Conservation (phyloP, 2,888 invertebrate species). For the Choristoneura rosaceana region DNA sequence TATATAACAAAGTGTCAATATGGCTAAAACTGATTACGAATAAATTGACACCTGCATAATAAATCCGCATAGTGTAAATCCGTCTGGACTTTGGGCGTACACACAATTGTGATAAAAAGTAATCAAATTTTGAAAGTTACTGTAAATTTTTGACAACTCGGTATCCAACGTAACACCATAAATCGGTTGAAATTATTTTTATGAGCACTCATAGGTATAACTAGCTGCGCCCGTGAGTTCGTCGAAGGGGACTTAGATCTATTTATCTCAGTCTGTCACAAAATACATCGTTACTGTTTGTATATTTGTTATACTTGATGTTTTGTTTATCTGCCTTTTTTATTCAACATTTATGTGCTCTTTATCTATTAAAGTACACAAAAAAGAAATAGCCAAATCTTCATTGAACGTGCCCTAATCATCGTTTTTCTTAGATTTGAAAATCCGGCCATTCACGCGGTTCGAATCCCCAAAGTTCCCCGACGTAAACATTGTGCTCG, state of each 20-base stretch:
- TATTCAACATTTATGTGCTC: too few species aligned
- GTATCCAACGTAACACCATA: too few species aligned
- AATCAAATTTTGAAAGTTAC: not conserved
- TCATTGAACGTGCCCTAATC: constrained; percentile 23
- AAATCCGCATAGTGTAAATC: constrained; percentile 33
- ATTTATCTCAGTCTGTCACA: too few species aligned
- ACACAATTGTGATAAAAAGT: not conserved
- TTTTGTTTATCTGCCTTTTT: too few species aligned
- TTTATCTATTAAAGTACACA: too few species aligned
- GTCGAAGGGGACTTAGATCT: too few species aligned
- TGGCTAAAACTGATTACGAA: constrained; percentile 30
- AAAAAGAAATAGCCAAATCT: not conserved
- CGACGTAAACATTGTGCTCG: constrained; percentile 60
- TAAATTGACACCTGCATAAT: constrained; percentile 40
- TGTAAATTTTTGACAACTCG: too few species aligned
- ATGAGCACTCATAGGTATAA: too few species aligned
- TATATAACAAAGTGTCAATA: constrained; percentile 37
- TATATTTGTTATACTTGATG: too few species aligned
- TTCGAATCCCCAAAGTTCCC: constrained; percentile 55
- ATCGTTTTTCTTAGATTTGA: constrained; percentile 40
- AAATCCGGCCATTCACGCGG: constrained; percentile 48
- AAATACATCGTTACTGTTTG: too few species aligned
- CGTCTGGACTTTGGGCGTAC: constrained; percentile 25
- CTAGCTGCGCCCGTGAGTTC: too few species aligned
- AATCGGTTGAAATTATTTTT: too few species aligned